These are phyloP conservation scores for Hypotaenidia okinawae DNA, from an alignment of 2,797 vertebrate species.

Conservation along the genomic window DNA sequence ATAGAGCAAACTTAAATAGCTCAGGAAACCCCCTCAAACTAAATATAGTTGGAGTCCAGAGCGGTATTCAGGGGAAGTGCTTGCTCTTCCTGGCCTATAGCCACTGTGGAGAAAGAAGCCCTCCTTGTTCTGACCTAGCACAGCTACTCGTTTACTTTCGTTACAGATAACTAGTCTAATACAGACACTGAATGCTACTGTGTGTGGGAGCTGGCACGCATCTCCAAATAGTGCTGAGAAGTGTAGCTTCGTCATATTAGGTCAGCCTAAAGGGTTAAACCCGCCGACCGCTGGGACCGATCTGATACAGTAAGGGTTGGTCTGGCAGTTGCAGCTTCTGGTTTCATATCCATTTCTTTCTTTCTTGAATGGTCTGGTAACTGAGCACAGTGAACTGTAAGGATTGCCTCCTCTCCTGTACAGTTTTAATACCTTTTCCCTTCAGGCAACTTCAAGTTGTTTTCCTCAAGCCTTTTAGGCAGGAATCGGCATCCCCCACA, in stretches of 20 bases:
- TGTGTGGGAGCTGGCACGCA: neutral
- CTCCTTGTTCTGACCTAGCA: neutral
- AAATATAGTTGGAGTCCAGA: neutral
- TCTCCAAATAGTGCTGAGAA: neutral
- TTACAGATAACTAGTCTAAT: neutral
- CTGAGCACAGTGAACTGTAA: neutral
- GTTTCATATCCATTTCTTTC: neutral
- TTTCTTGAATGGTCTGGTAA: neutral
- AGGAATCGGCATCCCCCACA: neutral
- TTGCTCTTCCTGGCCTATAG: neutral
- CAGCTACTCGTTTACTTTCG: neutral
- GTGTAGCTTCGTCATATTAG: neutral
- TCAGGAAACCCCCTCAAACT: neutral
- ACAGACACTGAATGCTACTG: neutral
- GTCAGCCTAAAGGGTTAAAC: neutral
- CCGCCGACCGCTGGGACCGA: neutral
- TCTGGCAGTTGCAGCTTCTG: neutral
- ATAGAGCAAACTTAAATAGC: neutral
- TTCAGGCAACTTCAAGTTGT: neutral
- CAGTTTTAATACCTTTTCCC: neutral
- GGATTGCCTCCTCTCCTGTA: neutral
- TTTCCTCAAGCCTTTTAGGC: neutral
- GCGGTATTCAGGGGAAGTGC: neutral
- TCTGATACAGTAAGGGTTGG: neutral
- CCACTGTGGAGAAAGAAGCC: neutral